These are phyloP conservation scores for Lottia scabra DNA, from an alignment of 2,888 invertebrate species.

Conservation along the genomic window DNA sequence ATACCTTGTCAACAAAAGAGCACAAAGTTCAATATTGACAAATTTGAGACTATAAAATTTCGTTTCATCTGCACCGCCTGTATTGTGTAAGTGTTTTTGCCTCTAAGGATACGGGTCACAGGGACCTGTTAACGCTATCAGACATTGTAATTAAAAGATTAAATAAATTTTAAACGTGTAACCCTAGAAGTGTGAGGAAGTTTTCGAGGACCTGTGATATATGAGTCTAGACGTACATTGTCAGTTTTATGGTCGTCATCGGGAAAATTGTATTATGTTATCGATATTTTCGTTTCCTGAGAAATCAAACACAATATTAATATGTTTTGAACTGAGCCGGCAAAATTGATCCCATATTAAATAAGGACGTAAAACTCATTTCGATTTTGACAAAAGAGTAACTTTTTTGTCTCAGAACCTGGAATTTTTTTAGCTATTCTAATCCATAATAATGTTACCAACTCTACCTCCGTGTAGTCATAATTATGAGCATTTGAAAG, in stretches of 20 bases:
- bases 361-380: too few species aligned
- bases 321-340: too few species aligned
- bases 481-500: too few species aligned
- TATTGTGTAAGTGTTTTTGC: not conserved
- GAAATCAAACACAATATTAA: too few species aligned
- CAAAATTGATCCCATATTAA: too few species aligned
- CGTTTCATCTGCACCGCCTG: not conserved
- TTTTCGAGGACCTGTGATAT: not conserved
- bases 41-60: not conserved
- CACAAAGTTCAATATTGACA: not conserved
- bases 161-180: not conserved
- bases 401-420: too few species aligned
- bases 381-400: too few species aligned
- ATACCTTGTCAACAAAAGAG: not conserved
- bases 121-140: not conserved
- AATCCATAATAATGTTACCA: too few species aligned
- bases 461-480: too few species aligned
- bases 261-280: not conserved
- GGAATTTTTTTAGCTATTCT: too few species aligned
- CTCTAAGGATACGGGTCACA: not conserved
- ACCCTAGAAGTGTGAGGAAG: not conserved
- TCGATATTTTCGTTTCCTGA: too few species aligned
- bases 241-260: not conserved
- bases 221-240: not conserved
- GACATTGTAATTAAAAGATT: not conserved